Conservation (phyloP, 1,140 invertebrate genomes). For the Condylostylus longicornis region DNA sequence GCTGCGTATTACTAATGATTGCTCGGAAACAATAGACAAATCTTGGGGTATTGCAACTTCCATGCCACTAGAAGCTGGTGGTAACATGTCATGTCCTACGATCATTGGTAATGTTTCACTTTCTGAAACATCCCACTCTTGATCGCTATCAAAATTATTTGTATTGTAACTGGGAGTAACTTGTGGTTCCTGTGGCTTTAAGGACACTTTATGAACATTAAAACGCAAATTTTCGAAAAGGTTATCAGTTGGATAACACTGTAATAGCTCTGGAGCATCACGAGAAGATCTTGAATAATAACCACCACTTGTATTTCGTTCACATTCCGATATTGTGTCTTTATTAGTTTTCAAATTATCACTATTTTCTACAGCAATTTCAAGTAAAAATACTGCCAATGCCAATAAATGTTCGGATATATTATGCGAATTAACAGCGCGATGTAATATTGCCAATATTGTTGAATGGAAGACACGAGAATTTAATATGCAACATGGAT, state of each 20-base stretch:
- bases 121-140: slow-evolving; percentile 45
- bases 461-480: slow-evolving; percentile 74
- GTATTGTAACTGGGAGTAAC: slow-evolving; percentile 33
- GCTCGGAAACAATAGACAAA: slow-evolving; percentile 26
- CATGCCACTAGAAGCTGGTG: slow-evolving; percentile 14
- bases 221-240: slow-evolving; percentile 67
- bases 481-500: slow-evolving; percentile 53
- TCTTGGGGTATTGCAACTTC: slow-evolving; percentile 31
- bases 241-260: slow-evolving; percentile 63
- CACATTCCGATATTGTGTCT: slow-evolving; percentile 23
- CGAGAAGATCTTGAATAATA: slow-evolving; percentile 15
- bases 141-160: slow-evolving; percentile 34
- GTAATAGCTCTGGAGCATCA: slow-evolving; percentile 41
- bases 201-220: slow-evolving; percentile 46
- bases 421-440: slow-evolving; percentile 57
- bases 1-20: slow-evolving; percentile 18
- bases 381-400: slow-evolving; percentile 70
- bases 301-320: slow-evolving; percentile 10
- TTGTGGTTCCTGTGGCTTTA: slow-evolving; percentile 41
- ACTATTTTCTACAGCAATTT: slow-evolving; percentile 59
- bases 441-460: slow-evolving; percentile 68
- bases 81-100: slow-evolving; percentile 10
- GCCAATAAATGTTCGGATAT: slow-evolving; percentile 74
- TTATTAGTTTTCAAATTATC: slow-evolving; percentile 22
- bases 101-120: slow-evolving; percentile 28